phyloP scores from a whole-genome alignment of 1,140 invertebrate species.

The Bombus balteatus region DNA sequence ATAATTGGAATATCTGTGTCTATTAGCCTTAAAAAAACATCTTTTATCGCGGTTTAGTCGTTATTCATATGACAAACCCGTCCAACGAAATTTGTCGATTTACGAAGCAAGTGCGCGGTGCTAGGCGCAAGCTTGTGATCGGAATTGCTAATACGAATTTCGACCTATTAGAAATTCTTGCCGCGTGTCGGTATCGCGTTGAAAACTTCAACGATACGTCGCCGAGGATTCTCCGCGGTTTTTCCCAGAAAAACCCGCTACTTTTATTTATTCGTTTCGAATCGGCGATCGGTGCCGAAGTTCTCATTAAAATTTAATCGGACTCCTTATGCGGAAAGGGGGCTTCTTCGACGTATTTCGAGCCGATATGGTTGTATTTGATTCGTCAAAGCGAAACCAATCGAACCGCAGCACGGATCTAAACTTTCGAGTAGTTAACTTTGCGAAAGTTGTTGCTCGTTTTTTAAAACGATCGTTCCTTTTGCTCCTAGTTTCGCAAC shows the following conservation, averaged over 20 bases:
- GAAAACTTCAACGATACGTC: constrained; percentile 22
- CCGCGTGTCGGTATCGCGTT: constrained; percentile 12
- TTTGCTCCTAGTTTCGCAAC: background rate
- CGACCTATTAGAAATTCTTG: constrained; percentile 33
- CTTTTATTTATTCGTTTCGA: background rate
- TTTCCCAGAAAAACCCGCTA: background rate
- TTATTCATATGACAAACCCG: constrained; percentile 32
- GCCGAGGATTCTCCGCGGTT: constrained; percentile 6
- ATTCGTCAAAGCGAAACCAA: background rate
- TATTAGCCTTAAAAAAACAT: background rate
- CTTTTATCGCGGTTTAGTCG: background rate
- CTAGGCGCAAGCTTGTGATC: constrained; percentile 24
- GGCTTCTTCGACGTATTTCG: background rate
- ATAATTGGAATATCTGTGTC: too few relatives aligned
- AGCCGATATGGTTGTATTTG: too few relatives aligned
- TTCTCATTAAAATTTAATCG: background rate
- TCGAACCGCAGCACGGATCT: background rate
- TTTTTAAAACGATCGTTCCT: background rate
- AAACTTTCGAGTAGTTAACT: background rate
- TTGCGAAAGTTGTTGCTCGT: background rate
- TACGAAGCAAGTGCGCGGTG: constrained; percentile 25
- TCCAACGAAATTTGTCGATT: constrained; percentile 43
- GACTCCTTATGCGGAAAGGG: background rate
- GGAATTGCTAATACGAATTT: constrained; percentile 43
- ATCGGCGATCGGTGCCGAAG: too few relatives aligned